Evolutionary conservation across 2,797 vertebrate species (phyloP), one percentile per base, ranked within the genome.

Genomic region (Hypotaenidia okinawae): DNA sequence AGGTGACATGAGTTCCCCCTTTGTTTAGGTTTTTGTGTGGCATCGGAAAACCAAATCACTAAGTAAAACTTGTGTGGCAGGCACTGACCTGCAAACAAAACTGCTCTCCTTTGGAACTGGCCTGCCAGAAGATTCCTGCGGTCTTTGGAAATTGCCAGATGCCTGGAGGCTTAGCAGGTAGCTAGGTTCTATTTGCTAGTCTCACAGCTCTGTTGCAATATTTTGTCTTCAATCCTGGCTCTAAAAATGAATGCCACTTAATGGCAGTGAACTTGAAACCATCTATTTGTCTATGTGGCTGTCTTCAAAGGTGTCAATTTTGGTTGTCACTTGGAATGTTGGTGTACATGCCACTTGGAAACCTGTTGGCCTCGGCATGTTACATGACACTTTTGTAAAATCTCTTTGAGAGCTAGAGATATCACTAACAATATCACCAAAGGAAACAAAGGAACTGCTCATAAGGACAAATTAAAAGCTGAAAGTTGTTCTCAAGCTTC

Each of bases 401-500:
- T 55, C 19, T 57, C 0, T 0, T 3, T 54, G 39, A 75, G 78
- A 91, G 73, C 39, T 45, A 55, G n/a, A 76, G 41, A 32, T 43
- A 4, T 59, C 66, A 39, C 30, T 45, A 64, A 5, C n/a, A 59
- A 22, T 37, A 28, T 39, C 57, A 55, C 52, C 33, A 22, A 75
- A 62, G 57, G 30, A 75, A 30, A 30, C 52, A 28, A 16, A 6
- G 23, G 49, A 88, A 61, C 73, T 57, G 54, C 47, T 61, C 62
- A 5, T 37, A 79, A 69, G 81, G 21, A 83, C 57, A 63, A 75
- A 75, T 43, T 68, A 75, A 73, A 68, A 88, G 52, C 18, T 74
- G 35, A 61, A 90, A 57, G 61, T 90, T 82, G 75, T 87, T 82
- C 87, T 61, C 86, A 67, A 63, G 30, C 84, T 95, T 92, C 62